Percentiles rank a stretch among this genome's conserved stretches.
Evolutionary conservation across 2,797 vertebrate genomes (phyloP).

Genomic region (Columba guinea): DNA sequence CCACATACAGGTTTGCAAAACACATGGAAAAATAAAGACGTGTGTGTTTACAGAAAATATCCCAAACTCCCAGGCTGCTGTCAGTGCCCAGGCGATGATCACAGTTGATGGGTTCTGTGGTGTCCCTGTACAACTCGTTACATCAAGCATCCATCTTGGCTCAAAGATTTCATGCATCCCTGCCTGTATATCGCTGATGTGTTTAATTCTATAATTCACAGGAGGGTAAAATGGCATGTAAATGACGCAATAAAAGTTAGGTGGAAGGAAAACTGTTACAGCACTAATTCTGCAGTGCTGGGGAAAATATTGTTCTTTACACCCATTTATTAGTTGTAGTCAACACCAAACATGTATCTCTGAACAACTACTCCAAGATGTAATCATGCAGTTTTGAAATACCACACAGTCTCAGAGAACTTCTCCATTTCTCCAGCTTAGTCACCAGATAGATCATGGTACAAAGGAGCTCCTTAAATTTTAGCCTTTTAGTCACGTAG

Average conservation of each 20-base stretch:
- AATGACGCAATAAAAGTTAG: neutral
- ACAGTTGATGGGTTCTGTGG: neutral
- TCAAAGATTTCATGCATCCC: neutral
- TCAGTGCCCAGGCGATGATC: neutral
- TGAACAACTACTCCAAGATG: neutral
- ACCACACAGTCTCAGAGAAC: neutral
- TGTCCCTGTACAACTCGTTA: neutral
- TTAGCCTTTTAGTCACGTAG: neutral
- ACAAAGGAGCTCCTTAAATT: neutral
- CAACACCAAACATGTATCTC: neutral
- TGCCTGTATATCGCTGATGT: neutral
- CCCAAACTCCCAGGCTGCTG: neutral
- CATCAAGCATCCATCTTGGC: neutral
- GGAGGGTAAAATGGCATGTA: neutral
- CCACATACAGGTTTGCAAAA: neutral
- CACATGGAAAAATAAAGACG: slow-evolving; percentile 44
- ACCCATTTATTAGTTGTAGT: neutral
- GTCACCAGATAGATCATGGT: neutral
- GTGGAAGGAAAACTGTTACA: neutral
- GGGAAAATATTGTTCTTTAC: neutral
- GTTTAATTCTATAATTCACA: neutral
- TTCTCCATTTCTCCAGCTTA: neutral
- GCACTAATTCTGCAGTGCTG: neutral
- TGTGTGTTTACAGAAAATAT: slow-evolving; percentile 48
- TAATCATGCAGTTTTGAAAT: neutral